A percentile compares a stretch with the other conserved stretches of the same genome.
Conservation (phyloP, 1,140 invertebrate genomes). For the Ceratina japonica region DNA sequence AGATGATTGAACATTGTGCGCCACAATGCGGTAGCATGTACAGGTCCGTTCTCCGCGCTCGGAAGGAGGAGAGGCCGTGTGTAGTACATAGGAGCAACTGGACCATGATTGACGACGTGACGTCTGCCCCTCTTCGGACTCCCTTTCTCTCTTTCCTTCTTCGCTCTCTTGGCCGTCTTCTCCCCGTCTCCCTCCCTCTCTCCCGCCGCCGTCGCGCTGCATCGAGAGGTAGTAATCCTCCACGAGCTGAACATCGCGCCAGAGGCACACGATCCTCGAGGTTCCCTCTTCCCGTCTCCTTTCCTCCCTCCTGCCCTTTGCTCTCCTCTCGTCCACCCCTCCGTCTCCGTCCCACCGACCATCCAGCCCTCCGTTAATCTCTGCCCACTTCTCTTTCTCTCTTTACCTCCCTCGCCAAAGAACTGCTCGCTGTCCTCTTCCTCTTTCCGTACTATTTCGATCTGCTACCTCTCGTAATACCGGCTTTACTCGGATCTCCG, state of each 20-base stretch:
- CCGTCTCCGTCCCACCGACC: neutral
- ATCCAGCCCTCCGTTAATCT: constrained; percentile 35
- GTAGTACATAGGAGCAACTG: constrained; percentile 71
- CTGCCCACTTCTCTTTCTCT: constrained; percentile 11
- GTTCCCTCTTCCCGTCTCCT: constrained; percentile 46
- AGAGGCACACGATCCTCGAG: constrained; percentile 66
- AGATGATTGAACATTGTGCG: constrained; percentile 70
- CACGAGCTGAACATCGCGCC: constrained; percentile 68
- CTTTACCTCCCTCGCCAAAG: neutral
- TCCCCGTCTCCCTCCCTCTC: constrained; percentile 27
- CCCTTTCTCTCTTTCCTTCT: constrained; percentile 43
- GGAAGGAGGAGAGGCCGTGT: constrained; percentile 52
- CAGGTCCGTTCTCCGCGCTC: constrained; percentile 48
- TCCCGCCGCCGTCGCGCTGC: neutral
- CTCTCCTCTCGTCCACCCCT: constrained; percentile 25
- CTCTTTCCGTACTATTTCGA: constrained; percentile 56
- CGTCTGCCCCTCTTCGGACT: constrained; percentile 54
- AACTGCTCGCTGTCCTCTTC: neutral
- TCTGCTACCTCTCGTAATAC: constrained; percentile 64
- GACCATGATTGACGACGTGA: constrained; percentile 76
- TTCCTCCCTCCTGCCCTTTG: constrained; percentile 31
- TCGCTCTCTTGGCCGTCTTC: too few species aligned
- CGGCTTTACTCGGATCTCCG: constrained; percentile 59
- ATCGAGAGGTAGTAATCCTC: constrained; percentile 70
- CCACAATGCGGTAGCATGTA: constrained; percentile 69